Conservation (phyloP, 2,797 vertebrate species). For the Balearica regulorum region DNA sequence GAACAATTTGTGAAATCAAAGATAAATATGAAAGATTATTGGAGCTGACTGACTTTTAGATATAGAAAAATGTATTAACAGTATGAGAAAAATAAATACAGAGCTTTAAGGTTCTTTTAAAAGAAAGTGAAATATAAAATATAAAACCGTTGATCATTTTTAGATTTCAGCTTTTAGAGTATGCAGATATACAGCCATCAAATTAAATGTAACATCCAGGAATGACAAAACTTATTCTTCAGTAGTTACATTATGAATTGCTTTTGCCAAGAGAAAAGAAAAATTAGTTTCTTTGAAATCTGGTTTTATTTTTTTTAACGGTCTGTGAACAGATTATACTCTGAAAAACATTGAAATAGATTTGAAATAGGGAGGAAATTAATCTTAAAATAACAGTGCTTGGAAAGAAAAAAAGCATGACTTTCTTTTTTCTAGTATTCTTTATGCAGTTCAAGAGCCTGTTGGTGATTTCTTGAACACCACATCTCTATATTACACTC, state of each 20-base stretch:
- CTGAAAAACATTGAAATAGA: background rate
- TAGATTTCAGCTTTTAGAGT: background rate
- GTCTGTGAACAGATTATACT: background rate
- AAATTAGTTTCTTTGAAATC: background rate
- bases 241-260: background rate
- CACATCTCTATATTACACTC: background rate
- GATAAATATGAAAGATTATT: background rate
- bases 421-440: background rate
- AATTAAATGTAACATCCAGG: background rate
- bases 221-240: background rate
- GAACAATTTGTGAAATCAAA: background rate
- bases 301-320: background rate
- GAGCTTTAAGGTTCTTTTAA: background rate
- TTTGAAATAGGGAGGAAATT: background rate
- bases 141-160: background rate
- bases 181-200: background rate
- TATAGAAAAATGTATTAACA: background rate
- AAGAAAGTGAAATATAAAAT: background rate
- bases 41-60: background rate
- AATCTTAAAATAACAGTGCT: background rate
- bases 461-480: background rate
- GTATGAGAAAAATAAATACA: background rate
- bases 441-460: background rate
- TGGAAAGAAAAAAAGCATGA: rapidly evolving
- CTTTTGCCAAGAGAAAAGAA: background rate